Evolutionary conservation across 37 sponge, comb jelly and placozoan species (phyloP).

Genomic region (Halichondria panicea): DNA sequence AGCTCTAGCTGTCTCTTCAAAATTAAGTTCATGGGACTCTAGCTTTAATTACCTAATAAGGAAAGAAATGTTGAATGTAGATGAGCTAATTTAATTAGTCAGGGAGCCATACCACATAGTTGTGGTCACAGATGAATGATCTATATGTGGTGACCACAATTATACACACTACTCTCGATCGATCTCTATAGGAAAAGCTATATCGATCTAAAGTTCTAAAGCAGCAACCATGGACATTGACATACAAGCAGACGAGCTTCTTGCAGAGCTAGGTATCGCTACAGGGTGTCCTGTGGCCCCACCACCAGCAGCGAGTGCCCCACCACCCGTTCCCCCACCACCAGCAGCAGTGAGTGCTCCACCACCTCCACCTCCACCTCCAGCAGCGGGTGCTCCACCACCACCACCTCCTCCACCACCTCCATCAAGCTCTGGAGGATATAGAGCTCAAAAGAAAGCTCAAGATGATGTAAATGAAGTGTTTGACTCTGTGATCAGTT

Average conservation of each 20-base stretch:
- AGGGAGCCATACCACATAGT: too few species aligned
- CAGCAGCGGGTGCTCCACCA: slow-evolving; percentile 3
- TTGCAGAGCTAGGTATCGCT: slow-evolving; percentile 62
- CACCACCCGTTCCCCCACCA: slow-evolving; percentile 45
- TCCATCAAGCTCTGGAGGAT: slow-evolving; percentile 7
- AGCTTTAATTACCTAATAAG: too few species aligned
- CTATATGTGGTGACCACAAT: too few species aligned
- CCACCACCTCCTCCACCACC: not conserved
- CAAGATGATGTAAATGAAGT: slow-evolving; percentile 59
- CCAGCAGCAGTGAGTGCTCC: not conserved
- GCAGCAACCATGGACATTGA: too few species aligned
- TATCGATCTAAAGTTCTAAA: too few species aligned
- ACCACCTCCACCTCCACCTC: slow-evolving; percentile 63
- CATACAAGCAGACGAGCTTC: slow-evolving; percentile 61
- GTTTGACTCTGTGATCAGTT: slow-evolving; percentile 71
- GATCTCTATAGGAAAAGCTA: too few species aligned
- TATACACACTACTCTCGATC: too few species aligned
- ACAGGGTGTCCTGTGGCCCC: slow-evolving; percentile 12
- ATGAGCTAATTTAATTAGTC: too few species aligned
- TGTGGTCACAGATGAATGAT: too few species aligned
- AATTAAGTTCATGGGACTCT: too few species aligned
- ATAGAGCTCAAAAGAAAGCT: slow-evolving; percentile 9
- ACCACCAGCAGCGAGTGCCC: slow-evolving; percentile 15
- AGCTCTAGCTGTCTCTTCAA: too few species aligned
- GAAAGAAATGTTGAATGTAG: too few species aligned